phyloP scores from a whole-genome alignment of 1,140 invertebrate genomes.

The Drosophila sp. region DNA sequence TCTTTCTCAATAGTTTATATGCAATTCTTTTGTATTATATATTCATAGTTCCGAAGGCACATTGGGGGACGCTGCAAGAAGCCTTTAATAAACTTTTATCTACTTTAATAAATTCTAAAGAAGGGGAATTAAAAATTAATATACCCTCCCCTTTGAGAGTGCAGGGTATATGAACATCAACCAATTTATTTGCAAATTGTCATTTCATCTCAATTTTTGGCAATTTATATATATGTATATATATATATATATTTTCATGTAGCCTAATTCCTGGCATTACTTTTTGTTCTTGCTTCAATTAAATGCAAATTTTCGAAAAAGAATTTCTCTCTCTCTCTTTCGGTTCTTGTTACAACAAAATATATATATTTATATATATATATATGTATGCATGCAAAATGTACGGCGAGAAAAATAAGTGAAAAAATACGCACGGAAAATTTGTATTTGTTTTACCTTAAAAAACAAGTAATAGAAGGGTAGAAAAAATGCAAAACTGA shows the following conservation, averaged over 20 bases:
- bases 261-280: constrained; percentile 15
- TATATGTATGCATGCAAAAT: not conserved
- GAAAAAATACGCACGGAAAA: not conserved
- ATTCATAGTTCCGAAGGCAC: too few relatives aligned
- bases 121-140: too few relatives aligned
- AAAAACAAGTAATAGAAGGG: not conserved
- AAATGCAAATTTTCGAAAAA: constrained; percentile 37
- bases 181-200: constrained; percentile 10
- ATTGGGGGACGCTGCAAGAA: too few relatives aligned
- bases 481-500: not conserved
- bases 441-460: constrained; percentile 3
- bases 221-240: not conserved
- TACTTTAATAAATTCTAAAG: too few relatives aligned
- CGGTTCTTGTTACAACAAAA: not conserved
- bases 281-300: constrained; percentile 22
- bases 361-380: too few relatives aligned
- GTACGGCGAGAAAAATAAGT: not conserved
- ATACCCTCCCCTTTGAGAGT: not conserved
- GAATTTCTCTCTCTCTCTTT: constrained; percentile 3
- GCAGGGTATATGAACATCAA: not conserved
- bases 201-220: constrained; percentile 4
- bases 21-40: too few relatives aligned
- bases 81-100: too few relatives aligned
- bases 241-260: not conserved
- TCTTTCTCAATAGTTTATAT: too few relatives aligned